Percentiles rank a stretch among this genome's conserved stretches.
These are phyloP conservation scores for Platycheirus albimanus DNA, from an alignment of 2,888 invertebrate species.

Conservation along the genomic window DNA sequence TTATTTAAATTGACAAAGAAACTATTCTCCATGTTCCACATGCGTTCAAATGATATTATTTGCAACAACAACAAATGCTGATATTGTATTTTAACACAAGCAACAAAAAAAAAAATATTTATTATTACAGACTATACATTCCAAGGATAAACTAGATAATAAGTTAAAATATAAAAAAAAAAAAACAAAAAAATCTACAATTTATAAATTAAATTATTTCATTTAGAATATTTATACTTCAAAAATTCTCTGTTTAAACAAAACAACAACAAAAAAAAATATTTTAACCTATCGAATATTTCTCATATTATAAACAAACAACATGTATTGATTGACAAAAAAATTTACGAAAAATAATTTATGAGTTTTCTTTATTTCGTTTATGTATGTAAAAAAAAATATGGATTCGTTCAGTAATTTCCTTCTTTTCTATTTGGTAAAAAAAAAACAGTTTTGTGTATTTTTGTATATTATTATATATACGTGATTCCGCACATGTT, in stretches of 20 bases:
- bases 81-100: constrained; percentile 62
- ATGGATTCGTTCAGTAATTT: constrained; percentile 70
- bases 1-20: constrained; percentile 25
- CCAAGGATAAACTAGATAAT: constrained; percentile 57
- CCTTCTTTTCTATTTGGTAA: constrained; percentile 71
- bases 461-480: constrained; percentile 63
- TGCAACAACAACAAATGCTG: constrained; percentile 48
- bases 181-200: constrained; percentile 47
- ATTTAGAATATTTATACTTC: constrained; percentile 60
- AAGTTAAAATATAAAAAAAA: constrained; percentile 37
- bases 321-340: constrained; percentile 67
- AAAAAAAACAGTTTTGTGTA: constrained; percentile 53
- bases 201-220: constrained; percentile 55
- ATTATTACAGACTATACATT: constrained; percentile 60
- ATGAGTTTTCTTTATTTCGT: constrained; percentile 72
- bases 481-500: constrained; percentile 66
- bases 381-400: constrained; percentile 37
- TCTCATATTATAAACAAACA: constrained; percentile 63
- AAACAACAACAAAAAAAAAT: constrained; percentile 34
- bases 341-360: constrained; percentile 67
- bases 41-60: constrained; percentile 65
- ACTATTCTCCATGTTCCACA: constrained; percentile 39
- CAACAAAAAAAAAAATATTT: constrained; percentile 32
- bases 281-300: constrained; percentile 68
- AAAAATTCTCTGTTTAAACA: constrained; percentile 45